Conservation (phyloP, 2,888 invertebrate genomes). For the Thecophora atra region DNA sequence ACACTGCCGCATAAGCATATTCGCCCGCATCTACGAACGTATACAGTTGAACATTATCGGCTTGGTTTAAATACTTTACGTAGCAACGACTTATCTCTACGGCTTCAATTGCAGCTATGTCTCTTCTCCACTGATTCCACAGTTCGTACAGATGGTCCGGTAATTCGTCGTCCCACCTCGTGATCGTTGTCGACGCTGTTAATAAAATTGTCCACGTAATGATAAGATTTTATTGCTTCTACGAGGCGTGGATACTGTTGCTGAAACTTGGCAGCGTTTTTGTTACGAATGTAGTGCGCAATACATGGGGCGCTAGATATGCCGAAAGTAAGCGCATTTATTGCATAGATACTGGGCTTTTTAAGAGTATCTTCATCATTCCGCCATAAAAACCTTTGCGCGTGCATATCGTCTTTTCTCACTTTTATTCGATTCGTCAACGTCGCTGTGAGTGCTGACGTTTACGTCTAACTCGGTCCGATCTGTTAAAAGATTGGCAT, state of each 20-base stretch:
- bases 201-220: constrained; percentile 52
- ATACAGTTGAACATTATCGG: constrained; percentile 38
- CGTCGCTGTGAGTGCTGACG: too few species aligned
- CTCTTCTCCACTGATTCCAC: constrained; percentile 40
- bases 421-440: too few species aligned
- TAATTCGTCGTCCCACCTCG: constrained; percentile 40
- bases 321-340: constrained; percentile 42
- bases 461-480: too few species aligned
- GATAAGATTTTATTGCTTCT: too few species aligned
- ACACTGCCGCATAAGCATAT: constrained; percentile 39
- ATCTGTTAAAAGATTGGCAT: too few species aligned
- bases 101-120: constrained; percentile 34
- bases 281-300: too few species aligned
- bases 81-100: constrained; percentile 42
- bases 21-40: constrained; percentile 43
- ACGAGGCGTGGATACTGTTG: too few species aligned
- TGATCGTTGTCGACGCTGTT: constrained; percentile 31
- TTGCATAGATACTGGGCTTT: constrained; percentile 45
- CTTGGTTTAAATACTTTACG: constrained; percentile 2
- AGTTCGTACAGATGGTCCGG: constrained; percentile 26
- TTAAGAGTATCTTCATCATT: constrained; percentile 35
- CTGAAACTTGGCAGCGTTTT: too few species aligned
- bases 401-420: too few species aligned
- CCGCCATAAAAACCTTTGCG: constrained; percentile 46
- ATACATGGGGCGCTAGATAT: constrained; percentile 36